phyloP scores from a whole-genome alignment of 2,888 invertebrate species.

The Hipparchia sbordonii region DNA sequence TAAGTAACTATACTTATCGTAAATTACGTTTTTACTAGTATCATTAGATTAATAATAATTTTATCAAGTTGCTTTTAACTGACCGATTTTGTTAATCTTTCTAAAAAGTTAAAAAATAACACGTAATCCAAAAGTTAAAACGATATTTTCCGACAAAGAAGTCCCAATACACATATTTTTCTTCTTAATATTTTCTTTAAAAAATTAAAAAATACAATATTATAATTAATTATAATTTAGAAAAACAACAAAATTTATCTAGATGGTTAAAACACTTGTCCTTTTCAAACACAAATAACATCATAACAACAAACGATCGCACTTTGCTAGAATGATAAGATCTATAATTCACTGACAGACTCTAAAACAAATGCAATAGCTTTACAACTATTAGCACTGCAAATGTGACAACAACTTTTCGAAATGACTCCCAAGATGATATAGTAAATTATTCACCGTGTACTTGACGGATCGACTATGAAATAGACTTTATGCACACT shows the following conservation, averaged over 20 bases:
- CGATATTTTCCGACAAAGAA: no score
- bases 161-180: no score
- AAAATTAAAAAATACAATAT: no score
- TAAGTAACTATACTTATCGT: neutral
- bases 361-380: slow-evolving; percentile 8
- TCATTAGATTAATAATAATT: no score
- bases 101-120: no score
- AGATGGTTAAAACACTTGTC: neutral
- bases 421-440: slow-evolving; percentile 12
- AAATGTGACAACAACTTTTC: slow-evolving; percentile 4
- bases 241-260: neutral
- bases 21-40: neutral
- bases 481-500: neutral
- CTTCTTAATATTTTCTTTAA: no score
- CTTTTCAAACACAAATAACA: neutral
- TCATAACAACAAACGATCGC: neutral
- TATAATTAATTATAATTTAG: no score
- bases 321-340: slow-evolving; percentile 3
- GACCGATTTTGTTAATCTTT: no score
- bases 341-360: slow-evolving; percentile 16
- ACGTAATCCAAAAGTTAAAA: no score
- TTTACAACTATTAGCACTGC: slow-evolving; percentile 7
- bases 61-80: no score
- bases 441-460: slow-evolving; percentile 6
- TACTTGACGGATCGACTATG: neutral